phyloP scores from a whole-genome alignment of 2,113 vertebrate species.

The Trogon surrucura region DNA sequence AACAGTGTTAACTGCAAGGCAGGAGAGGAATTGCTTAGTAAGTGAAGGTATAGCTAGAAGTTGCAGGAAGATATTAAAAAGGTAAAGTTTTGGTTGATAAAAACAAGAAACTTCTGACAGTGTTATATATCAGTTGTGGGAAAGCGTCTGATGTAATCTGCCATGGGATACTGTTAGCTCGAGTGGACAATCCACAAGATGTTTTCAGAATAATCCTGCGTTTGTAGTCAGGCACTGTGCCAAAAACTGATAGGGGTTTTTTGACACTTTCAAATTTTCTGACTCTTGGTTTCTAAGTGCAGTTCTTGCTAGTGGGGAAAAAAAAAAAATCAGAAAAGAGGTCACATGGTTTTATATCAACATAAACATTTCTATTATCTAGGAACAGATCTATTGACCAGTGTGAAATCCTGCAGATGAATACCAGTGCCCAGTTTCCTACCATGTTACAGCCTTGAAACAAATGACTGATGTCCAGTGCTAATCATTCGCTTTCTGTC shows the following conservation, averaged over 20 bases:
- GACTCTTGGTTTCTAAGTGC: neutral
- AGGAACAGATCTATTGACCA: neutral
- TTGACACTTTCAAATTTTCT: neutral
- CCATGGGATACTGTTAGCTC: neutral
- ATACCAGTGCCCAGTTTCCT: neutral
- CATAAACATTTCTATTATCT: neutral
- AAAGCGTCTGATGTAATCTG: neutral
- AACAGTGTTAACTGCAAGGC: conserved; percentile 26
- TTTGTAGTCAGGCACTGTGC: neutral
- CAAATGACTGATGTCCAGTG: conserved; percentile 60
- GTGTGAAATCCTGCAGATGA: neutral
- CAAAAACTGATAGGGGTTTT: neutral
- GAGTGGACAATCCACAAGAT: neutral
- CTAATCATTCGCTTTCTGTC: conserved; percentile 68
- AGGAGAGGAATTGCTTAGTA: conserved; percentile 7
- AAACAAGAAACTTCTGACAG: neutral
- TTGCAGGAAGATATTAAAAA: conserved; percentile 19
- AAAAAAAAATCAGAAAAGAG: neutral
- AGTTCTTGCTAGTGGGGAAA: neutral
- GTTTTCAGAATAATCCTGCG: neutral
- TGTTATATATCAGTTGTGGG: conserved; percentile 6
- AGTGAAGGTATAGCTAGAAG: neutral
- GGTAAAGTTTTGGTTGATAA: conserved; percentile 23
- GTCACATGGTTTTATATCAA: neutral
- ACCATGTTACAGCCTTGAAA: neutral